Evolutionary conservation across 2,113 vertebrate species (phyloP).

Genomic region (Platysternon megacephalum): DNA sequence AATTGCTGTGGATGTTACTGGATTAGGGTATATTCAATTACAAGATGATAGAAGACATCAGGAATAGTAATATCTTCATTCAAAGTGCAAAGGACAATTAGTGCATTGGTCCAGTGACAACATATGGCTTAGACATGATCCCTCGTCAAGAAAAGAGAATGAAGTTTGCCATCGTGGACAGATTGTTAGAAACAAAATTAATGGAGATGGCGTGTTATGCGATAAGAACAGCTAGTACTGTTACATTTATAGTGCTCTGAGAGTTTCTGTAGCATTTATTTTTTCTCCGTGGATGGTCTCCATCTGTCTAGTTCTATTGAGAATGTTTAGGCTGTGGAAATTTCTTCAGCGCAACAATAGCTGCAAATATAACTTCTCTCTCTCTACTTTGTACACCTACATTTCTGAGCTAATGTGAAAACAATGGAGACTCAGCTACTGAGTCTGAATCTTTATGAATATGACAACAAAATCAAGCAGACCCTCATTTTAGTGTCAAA

Average conservation of each 20-base stretch:
- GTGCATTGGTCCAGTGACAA: constrained; percentile 3
- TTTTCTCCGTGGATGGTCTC: constrained; percentile 35
- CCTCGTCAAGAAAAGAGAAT: constrained; percentile 41
- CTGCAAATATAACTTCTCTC: not conserved
- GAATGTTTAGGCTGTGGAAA: constrained; percentile 24
- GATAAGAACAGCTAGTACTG: constrained; percentile 41
- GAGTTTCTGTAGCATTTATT: constrained; percentile 26
- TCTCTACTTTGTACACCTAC: not conserved
- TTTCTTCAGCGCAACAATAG: constrained; percentile 10
- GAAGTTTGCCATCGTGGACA: constrained; percentile 41
- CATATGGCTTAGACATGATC: constrained; percentile 40
- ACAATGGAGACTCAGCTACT: not conserved
- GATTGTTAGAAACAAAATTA: constrained; percentile 18
- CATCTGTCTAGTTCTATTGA: constrained; percentile 44
- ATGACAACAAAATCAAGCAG: constrained; percentile 35
- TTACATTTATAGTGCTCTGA: constrained; percentile 11
- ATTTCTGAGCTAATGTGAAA: constrained; percentile 33
- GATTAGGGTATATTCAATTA: not conserved
- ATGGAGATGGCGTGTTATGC: not conserved
- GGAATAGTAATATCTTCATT: not conserved
- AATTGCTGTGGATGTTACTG: not conserved
- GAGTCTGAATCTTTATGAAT: not conserved
- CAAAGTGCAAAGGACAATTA: constrained; percentile 36
- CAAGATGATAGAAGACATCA: constrained; percentile 21
- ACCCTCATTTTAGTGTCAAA: constrained; percentile 39